Evolutionary conservation across 2,113 vertebrate genomes (phyloP), one percentile per base, ranked within the genome.

Genomic region (Megaceryle torquata): DNA sequence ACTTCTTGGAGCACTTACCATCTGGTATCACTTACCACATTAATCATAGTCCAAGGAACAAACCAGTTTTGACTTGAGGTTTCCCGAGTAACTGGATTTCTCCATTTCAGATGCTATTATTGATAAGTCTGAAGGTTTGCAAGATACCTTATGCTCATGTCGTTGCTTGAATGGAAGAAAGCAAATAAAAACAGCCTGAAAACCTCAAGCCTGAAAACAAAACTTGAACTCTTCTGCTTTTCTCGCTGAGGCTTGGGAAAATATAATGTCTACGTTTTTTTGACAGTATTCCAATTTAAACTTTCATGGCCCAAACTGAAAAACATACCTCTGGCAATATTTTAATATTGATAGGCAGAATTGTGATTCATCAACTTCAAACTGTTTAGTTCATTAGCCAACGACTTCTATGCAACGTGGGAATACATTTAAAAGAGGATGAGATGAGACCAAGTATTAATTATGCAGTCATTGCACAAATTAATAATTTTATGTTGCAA

Each of bases 271-370:
- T 93, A 15, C 17, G 4, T 57, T 82, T 94, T 29, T 94, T 29
- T 96, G 83, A 65, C 65, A 72, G 68, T 37, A 28, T 68, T 65
- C 37, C 33, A 46, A 14, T 76, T 93, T 54, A 94, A 92, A 86
- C 86, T 90, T 94, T 83, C 88, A 88, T 80, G 78, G 88, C 90
- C 92, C 79, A 81, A 89, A 75, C 67, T 84, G 82, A 46, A 95
- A 82, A 95, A 78, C 68, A 53, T 86, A 91, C 95, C 93, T 92
- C 91, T 94, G 92, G 94, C 89, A 61, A 37, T 96, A 29, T 91
- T 97, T 97, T 94, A 97, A 97, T 97, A 96, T 97, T 96, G 94
- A 96, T 94, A 91, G 82, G 80, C 56, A 92, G 96, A 94, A 93
- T 77, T 90, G 85, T 95, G 94, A 94, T 96, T 97, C 91, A 94